Conservation (phyloP, 2,888 invertebrate species). For the Acronicta alni region DNA sequence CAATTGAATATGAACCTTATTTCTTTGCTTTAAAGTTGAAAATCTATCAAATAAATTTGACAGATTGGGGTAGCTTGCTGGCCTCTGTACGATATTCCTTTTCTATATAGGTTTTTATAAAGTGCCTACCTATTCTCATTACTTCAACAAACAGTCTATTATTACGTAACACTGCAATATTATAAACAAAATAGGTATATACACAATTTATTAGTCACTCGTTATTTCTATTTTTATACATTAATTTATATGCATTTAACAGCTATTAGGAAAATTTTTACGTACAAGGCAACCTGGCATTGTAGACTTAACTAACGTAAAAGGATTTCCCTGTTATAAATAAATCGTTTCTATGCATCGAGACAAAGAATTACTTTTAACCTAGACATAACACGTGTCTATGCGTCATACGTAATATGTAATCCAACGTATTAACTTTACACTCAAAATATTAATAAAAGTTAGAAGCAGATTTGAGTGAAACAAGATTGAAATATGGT, state of each 20-base stretch:
- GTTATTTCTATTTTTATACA: conserved; percentile 9
- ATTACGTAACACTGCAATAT: no score
- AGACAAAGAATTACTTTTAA: conserved; percentile 17
- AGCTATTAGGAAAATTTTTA: conserved; percentile 21
- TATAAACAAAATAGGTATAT: no score
- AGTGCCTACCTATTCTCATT: no score
- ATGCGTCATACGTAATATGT: conserved; percentile 1
- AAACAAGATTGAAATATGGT: conserved; percentile 7
- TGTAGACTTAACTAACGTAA: conserved; percentile 30
- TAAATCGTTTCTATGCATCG: conserved; percentile 42
- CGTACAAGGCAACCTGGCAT: conserved; percentile 40
- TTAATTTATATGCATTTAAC: conserved; percentile 17
- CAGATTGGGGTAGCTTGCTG: no score
- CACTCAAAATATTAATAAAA: no score
- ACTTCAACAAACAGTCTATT: no score
- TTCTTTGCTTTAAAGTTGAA: no score
- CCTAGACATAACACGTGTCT: conserved; percentile 9
- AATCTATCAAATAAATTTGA: no score
- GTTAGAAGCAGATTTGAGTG: conserved; percentile 14
- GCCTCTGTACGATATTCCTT: no score
- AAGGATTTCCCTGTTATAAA: conserved; percentile 64
- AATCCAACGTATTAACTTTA: not conserved
- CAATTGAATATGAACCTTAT: no score
- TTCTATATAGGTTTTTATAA: no score
- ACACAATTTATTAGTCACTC: conserved; percentile 20